Evolutionary conservation across 2,797 vertebrate genomes (phyloP).

Genomic region (Neosilurus hyrtlii): DNA sequence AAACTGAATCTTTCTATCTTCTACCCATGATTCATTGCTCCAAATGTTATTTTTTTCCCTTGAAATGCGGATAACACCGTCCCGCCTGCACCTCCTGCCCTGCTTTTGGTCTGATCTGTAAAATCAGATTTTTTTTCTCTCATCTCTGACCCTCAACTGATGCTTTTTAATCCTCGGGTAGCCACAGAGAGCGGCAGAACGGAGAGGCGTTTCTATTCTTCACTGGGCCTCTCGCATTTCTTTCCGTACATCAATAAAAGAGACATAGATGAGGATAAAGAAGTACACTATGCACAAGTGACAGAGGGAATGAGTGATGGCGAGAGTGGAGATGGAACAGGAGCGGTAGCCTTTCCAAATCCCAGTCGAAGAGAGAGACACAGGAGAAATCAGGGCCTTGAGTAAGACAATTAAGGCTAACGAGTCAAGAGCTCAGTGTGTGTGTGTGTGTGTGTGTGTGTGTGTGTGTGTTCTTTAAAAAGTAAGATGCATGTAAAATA

Average conservation of each 20-base stretch:
- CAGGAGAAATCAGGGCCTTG: not conserved
- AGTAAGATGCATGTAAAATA: not conserved
- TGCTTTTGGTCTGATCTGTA: slow-evolving; percentile 11
- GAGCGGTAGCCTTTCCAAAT: not conserved
- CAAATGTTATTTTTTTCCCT: not conserved
- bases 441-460: not conserved
- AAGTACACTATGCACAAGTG: not conserved
- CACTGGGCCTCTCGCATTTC: not conserved
- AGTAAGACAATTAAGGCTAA: not conserved
- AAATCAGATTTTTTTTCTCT: slow-evolving; percentile 7
- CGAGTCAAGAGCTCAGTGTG: no score
- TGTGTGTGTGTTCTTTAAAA: not conserved
- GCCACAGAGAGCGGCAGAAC: not conserved
- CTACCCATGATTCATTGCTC: slow-evolving; percentile 12
- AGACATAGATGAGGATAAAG: slow-evolving; percentile 21
- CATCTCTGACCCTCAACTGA: not conserved
- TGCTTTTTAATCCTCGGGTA: not conserved
- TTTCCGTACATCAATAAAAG: slow-evolving; percentile 18
- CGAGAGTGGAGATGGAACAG: not conserved
- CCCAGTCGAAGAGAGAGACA: not conserved
- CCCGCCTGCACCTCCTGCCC: not conserved
- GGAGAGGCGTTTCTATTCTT: not conserved
- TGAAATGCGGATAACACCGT: not conserved
- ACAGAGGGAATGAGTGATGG: not conserved
- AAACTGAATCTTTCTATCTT: slow-evolving; percentile 3